phyloP scores from a whole-genome alignment of 2,113 vertebrate species.

The Chaetura pelagica region DNA sequence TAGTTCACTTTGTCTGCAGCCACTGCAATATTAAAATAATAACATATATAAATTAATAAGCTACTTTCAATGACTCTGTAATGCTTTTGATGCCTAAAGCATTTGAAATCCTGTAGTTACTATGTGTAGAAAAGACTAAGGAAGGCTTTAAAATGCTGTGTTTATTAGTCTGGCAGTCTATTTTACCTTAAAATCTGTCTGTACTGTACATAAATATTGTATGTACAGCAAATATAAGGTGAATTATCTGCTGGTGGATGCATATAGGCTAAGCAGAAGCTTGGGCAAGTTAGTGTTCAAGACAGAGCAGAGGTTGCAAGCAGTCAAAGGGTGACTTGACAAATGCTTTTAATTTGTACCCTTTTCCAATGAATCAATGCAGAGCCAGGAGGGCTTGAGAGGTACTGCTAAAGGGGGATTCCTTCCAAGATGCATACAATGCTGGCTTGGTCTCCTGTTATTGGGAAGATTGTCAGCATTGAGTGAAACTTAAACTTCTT shows the following conservation, averaged over 20 bases:
- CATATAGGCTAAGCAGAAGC: not conserved
- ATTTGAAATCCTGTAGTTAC: not conserved
- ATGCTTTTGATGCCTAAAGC: not conserved
- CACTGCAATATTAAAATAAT: not conserved
- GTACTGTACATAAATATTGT: not conserved
- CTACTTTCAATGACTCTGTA: not conserved
- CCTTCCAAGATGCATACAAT: fast-evolving
- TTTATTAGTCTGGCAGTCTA: not conserved
- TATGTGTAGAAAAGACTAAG: not conserved
- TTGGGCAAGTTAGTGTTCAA: not conserved
- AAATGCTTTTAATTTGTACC: not conserved
- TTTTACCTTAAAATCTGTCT: not conserved
- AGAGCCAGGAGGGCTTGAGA: not conserved
- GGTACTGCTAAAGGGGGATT: not conserved
- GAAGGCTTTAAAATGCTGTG: not conserved
- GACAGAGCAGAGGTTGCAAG: not conserved
- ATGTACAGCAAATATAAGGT: not conserved
- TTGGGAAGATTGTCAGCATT: not conserved
- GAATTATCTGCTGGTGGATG: not conserved
- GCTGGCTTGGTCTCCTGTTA: not conserved
- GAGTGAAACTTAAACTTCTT: not conserved
- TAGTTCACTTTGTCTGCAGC: not conserved
- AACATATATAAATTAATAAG: not conserved
- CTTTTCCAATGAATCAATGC: not conserved
- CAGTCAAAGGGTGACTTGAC: not conserved